A percentile compares a stretch with the other conserved stretches of the same genome.
Evolutionary conservation across 1,140 invertebrate species (phyloP).

Genomic region (Hyposmocoma kahamanoa): DNA sequence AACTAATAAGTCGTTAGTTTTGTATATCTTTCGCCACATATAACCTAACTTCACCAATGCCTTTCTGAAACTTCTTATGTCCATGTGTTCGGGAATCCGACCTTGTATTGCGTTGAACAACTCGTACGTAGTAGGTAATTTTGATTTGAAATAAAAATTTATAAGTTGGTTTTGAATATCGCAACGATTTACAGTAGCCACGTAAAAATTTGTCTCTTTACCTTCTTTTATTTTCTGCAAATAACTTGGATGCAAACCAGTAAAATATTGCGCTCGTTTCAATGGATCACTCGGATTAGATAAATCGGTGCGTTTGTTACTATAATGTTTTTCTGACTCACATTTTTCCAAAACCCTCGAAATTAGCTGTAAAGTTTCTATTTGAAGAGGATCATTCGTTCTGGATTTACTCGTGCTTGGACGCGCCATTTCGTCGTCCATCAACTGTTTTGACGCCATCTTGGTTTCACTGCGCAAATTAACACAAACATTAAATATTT

Average conservation of each 20-base stretch:
- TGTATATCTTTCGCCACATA: slow-evolving; percentile 22
- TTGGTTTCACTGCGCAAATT: neutral
- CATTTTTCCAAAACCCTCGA: neutral
- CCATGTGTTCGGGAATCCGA: slow-evolving; percentile 19
- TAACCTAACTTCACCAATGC: slow-evolving; percentile 27
- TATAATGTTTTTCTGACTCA: neutral
- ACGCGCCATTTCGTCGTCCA: neutral
- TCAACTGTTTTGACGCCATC: neutral
- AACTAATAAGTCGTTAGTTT: neutral
- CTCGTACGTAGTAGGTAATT: slow-evolving; percentile 20
- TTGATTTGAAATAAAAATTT: slow-evolving; percentile 14
- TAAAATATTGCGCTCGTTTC: neutral
- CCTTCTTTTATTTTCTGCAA: neutral
- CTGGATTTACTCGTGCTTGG: neutral
- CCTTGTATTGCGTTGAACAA: slow-evolving; percentile 17
- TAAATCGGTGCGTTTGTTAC: neutral
- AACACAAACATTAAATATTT: neutral
- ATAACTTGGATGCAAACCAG: neutral
- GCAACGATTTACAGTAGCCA: slow-evolving; percentile 14
- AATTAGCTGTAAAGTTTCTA: neutral
- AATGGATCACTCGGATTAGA: neutral
- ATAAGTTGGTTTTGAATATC: slow-evolving; percentile 13
- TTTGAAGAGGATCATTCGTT: neutral
- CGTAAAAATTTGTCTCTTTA: neutral
- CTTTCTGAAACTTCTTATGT: slow-evolving; percentile 27